phyloP scores from a whole-genome alignment of 1,140 invertebrate genomes.

The Lepidotrigona ventralis region DNA sequence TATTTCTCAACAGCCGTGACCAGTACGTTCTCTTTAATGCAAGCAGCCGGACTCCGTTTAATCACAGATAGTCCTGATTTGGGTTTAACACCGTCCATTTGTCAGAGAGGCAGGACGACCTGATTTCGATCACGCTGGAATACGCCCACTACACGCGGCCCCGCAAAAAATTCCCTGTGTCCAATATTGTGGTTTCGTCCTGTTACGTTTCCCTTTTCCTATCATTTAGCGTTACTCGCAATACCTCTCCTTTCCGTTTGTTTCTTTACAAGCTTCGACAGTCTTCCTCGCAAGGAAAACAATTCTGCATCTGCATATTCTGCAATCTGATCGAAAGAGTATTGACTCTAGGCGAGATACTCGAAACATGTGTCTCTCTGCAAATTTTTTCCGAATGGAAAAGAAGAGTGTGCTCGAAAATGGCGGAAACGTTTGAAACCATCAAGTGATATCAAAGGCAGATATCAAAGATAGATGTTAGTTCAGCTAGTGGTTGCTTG shows the following conservation, averaged over 20 bases:
- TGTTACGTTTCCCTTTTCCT: no score
- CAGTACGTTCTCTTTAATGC: no score
- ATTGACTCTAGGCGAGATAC: background rate
- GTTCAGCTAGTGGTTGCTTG: background rate
- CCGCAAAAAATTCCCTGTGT: slow-evolving; percentile 6
- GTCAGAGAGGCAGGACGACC: slow-evolving; percentile 4
- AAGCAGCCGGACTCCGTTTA: no score
- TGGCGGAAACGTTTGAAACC: background rate
- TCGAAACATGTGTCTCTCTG: background rate
- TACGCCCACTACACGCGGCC: slow-evolving; percentile 9
- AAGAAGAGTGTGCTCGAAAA: background rate
- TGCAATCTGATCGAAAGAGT: background rate
- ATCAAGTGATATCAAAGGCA: background rate
- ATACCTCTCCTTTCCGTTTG: no score
- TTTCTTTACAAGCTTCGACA: background rate
- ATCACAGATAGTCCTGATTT: slow-evolving; percentile 9
- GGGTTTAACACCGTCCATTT: slow-evolving; percentile 24
- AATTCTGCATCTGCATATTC: no score
- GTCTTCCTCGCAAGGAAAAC: background rate
- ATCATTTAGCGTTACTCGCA: slow-evolving; percentile 4
- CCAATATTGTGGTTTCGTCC: slow-evolving; percentile 6
- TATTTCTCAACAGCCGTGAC: no score
- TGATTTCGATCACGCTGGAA: background rate
- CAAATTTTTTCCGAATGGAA: background rate
- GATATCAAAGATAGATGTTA: slow-evolving; percentile 30